Evolutionary conservation across 2,888 invertebrate species (phyloP), one percentile per base, ranked within the genome.

Genomic region (Malachius bipustulatus): DNA sequence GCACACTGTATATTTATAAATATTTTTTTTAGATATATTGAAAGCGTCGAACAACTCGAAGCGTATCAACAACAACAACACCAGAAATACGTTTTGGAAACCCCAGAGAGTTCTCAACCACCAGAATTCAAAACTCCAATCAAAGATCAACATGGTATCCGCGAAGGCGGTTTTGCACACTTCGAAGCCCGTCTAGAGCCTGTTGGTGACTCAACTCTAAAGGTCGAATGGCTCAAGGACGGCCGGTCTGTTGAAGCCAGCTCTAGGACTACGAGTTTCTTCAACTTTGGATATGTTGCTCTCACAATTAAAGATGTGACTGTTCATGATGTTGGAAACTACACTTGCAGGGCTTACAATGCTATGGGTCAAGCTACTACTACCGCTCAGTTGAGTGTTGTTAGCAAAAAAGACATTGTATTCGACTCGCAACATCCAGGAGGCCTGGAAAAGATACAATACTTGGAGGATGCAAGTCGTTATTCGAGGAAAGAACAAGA

Each of bases 141-240:
- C 45, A 84, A 83, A 62, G 85, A 88, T 64, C 88, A 89, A 66
- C 64, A 77, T 34, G 80, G 80, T 55, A 74, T 89, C 54, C 79
- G 82, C 54, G 93, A 94, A 69, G 88, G 90, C 47, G 90, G 89
- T 46, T 90, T 88, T 55, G 90, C 91, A 47, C 93, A 94, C 59
- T 91, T 94, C 55, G 94, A 94, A 69, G 90, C 91, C 47, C 80
- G 91, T 45, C 73, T 94, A 32, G 91, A 93, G 63, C 94, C 94
- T 37, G 72, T 90, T 43, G 90, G 89, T 32, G 94, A 94, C 63
- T 76, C 90, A 3, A 82, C 83, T 32, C 71, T 94, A 53, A 77
- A 72, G 59, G 89, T 93, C 26, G 89, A 90, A 64, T 94, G 93
- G 91, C 73, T 84, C 38, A 88, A 90, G 59, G 89, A 93, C 61